Conservation (phyloP, 2,888 invertebrate genomes). For the Strigamia transsilvanica region DNA sequence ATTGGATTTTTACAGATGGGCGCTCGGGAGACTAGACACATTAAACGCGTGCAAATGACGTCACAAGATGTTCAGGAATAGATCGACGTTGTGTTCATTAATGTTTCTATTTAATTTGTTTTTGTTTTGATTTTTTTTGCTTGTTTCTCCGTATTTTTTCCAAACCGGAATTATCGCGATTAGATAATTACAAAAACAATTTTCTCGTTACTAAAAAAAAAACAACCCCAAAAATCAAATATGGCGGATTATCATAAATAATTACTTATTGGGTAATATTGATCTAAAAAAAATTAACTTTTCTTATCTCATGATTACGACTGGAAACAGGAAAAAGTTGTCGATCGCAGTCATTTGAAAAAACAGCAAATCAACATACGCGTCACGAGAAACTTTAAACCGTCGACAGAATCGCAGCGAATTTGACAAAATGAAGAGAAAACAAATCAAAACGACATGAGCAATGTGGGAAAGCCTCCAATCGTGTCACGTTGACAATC, state of each 20-base stretch:
- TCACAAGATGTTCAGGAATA: background rate
- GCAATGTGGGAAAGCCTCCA: slow-evolving; percentile 2
- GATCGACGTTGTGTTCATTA: background rate
- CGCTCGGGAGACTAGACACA: background rate
- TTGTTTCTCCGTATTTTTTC: background rate
- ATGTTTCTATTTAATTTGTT: background rate
- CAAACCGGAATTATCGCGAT: background rate
- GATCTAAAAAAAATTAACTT: slow-evolving; percentile 34
- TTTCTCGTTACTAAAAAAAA: background rate
- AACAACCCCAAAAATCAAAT: too few relatives aligned
- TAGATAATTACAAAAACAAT: background rate
- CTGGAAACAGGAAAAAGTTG: slow-evolving; percentile 25
- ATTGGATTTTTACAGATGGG: background rate
- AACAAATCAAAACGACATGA: background rate
- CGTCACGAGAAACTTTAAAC: background rate
- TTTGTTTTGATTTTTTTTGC: background rate
- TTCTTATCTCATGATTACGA: slow-evolving; percentile 1
- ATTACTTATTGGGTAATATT: slow-evolving; percentile 5
- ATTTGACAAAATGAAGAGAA: background rate
- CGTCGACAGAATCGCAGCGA: background rate
- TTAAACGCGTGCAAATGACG: background rate
- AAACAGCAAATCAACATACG: background rate
- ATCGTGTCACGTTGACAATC: slow-evolving; percentile 4
- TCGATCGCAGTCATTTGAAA: background rate
- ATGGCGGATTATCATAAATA: background rate